Conservation (phyloP, 2,797 vertebrate species). For the Etheostoma perlongum region DNA sequence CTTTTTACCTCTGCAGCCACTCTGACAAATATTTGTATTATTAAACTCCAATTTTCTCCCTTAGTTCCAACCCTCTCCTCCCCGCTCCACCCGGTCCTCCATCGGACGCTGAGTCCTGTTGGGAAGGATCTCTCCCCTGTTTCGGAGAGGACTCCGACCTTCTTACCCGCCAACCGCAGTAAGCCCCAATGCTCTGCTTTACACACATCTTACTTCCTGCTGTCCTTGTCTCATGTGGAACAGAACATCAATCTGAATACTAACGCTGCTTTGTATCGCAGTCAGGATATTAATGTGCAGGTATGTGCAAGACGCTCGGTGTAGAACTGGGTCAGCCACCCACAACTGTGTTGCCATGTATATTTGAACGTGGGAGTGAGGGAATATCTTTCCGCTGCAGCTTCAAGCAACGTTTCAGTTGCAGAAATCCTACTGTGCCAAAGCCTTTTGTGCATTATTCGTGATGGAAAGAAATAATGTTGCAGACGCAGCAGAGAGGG, state of each 20-base stretch:
- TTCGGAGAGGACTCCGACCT: conserved; percentile 77
- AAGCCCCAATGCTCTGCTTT: conserved; percentile 36
- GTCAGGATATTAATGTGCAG: background rate
- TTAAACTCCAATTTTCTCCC: background rate
- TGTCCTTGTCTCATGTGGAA: background rate
- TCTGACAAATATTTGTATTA: too few relatives aligned
- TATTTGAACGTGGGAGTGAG: background rate
- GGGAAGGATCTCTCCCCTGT: conserved; percentile 71
- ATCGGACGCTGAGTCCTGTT: conserved; percentile 67
- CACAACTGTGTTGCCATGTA: background rate
- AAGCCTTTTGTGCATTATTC: conserved; percentile 47
- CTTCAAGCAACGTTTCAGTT: background rate
- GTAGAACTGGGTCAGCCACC: conserved; percentile 42
- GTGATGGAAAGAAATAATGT: conserved; percentile 23
- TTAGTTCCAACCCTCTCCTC: conserved; percentile 64
- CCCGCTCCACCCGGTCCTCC: conserved; percentile 68
- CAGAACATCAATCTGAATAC: background rate
- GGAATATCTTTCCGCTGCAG: conserved; percentile 2
- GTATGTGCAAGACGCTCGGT: background rate
- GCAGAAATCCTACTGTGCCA: background rate
- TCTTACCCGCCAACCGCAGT: conserved; percentile 78
- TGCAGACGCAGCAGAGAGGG: conserved; percentile 33
- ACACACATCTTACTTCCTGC: background rate
- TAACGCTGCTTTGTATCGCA: background rate
- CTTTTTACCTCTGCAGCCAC: background rate